Base-by-base conservation (phyloP, 2,888 invertebrate genomes). In the Cyrtodaria siliqua region DNA sequence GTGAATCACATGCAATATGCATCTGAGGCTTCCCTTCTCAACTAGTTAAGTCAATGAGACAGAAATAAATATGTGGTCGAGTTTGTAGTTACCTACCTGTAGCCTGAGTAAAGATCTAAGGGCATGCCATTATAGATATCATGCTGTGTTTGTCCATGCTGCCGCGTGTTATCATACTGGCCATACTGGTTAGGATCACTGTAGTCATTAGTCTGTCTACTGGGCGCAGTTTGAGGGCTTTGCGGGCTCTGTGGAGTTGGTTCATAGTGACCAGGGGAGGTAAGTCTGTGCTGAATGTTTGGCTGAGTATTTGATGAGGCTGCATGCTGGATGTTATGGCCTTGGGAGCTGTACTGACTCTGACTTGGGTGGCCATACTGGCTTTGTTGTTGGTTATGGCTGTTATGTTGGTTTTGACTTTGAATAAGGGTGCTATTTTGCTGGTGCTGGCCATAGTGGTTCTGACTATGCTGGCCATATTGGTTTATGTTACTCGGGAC, bases 41-140 rank as follows among this genome's bases (percentile, higher is more conserved):
- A n/a, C n/a, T n/a, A n/a, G n/a, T n/a, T n/a, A n/a, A n/a, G n/a
- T n/a, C n/a, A n/a, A n/a, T n/a, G 6, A 33, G 6, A 33, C 33
- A 33, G 6, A 33, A 4, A 33, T 33, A 8, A 33, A 4, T 8
- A 33, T 33, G 33, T 33, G 12, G 33, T 33, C 6, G 33, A 33
- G 33, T 33, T 12, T 8, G 33, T 33, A 33, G 27, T 29, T 18
- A 52, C 78, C 44, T 72, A 72, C 72, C 72, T 72, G 69, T 66
- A 50, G 44, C 59, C 64, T 40, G 63, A 47, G 59, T 71, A 71
- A n/a, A 53, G 60, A 66, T 72, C 68, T 49, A 59, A 52, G 26
- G 72, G 57, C 78, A 68, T 75, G 75, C 75, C 69, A 69, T 75
- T 75, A 75, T 63, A 56, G 52, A 24, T 33, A 33, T 33, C 69